Evolutionary conservation across 2,113 vertebrate genomes (phyloP).

Genomic region (Rhinoderma darwinii): DNA sequence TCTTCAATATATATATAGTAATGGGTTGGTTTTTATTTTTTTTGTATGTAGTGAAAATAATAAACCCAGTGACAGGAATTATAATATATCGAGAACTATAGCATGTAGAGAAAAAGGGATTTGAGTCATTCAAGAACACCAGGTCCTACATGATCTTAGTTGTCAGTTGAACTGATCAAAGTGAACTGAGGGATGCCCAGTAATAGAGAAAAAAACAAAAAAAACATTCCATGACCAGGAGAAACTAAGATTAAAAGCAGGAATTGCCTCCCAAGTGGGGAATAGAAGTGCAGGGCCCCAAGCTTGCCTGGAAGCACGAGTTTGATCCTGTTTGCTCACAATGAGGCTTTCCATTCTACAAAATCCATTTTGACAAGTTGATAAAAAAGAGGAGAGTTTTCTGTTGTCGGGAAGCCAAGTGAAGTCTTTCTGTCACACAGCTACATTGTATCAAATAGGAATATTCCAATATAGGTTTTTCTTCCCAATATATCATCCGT

Average conservation of each 20-base stretch:
- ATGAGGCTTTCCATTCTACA: neutral
- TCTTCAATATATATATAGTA: too few relatives aligned
- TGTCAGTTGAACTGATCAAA: slow-evolving; percentile 14
- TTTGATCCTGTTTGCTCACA: slow-evolving; percentile 8
- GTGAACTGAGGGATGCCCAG: neutral
- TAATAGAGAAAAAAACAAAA: neutral
- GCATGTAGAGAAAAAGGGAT: neutral
- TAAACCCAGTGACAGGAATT: neutral
- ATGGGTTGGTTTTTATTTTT: too few relatives aligned
- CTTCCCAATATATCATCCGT: neutral
- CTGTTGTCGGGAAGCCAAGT: neutral
- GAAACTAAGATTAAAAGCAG: neutral
- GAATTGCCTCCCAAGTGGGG: neutral
- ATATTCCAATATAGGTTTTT: neutral
- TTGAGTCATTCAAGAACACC: neutral
- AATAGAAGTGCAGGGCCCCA: neutral
- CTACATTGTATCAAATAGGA: neutral
- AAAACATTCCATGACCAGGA: neutral
- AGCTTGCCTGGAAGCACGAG: neutral
- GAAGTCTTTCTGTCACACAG: neutral
- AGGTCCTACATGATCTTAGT: neutral
- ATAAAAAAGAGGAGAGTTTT: neutral
- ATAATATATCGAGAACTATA: neutral
- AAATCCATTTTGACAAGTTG: neutral
- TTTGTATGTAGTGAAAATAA: neutral